Evolutionary conservation across 2,888 invertebrate species (phyloP), one percentile per base, ranked within the genome.

Genomic region (Thysanoteuthis rhombus): DNA sequence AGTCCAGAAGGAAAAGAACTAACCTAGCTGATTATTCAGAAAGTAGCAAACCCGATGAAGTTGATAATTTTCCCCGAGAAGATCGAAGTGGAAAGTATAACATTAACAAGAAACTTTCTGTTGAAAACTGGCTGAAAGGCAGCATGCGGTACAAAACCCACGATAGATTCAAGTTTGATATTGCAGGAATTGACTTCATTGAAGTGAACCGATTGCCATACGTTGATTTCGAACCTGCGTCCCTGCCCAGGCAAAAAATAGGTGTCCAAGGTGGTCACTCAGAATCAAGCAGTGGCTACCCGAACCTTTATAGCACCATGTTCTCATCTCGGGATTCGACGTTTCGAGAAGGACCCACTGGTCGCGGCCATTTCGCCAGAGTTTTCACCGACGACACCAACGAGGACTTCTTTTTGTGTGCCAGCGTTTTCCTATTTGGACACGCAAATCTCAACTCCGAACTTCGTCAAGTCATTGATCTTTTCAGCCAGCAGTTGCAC

Each of bases 401-500:
- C 28, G 75, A 75, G 75, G 92, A 92, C 42, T 92, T 92, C 92
- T 92, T 92, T 45, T n/a, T 92, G 42, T 92, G 92, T 32, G 92
- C 92, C 92, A 92, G 92, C 92, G 45, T 92, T 12, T 92, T 92
- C 22, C 40, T 92, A 0, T 92, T 40, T 45, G 92, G 92, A 32
- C 40, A 92, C n/a, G 45, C 40, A 6, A 92, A 92, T 32, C 45
- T 40, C 2, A 40, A 92, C 39, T 12, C 19, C 19, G 45, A 92
- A 92, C 42, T 92, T 28, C 92, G 92, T n/a, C 92, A 92, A 25
- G 45, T 42, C 16, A 45, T 92, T 32, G 92, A 92, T 12, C 40
- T 92, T 10, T 92, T 92, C 45, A 45, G 42, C 19, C 16, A 45
- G 12, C 42, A 32, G 4, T 42, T 92, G 22, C 42, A 92, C n/a